Conservation (phyloP, 2,113 vertebrate species). For the Hippocampus barbouri region DNA sequence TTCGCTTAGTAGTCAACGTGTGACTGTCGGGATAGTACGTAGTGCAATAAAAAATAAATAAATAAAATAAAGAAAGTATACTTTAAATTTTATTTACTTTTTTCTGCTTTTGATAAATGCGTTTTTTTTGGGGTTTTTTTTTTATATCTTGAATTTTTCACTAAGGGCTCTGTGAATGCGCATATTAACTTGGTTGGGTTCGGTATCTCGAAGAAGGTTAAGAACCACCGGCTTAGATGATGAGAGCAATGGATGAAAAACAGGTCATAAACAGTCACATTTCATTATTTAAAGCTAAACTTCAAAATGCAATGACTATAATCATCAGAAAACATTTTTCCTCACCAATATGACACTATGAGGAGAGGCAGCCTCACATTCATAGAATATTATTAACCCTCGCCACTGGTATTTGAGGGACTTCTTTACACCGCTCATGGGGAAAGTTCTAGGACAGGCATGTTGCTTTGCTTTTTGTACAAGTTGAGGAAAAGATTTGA, state of each 20-base stretch:
- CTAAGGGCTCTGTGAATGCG: too few species aligned
- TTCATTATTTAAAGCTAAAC: constrained; percentile 28
- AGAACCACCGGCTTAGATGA: constrained; percentile 19
- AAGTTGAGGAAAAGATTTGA: constrained; percentile 24
- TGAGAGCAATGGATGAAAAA: constrained; percentile 43
- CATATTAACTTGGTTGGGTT: too few species aligned
- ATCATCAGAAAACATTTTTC: constrained; percentile 29
- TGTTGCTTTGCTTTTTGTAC: constrained; percentile 24
- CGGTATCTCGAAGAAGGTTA: too few species aligned
- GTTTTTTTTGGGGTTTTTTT: too few species aligned
- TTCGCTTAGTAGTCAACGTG: too few species aligned
- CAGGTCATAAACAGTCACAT: constrained; percentile 41
- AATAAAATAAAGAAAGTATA: too few species aligned
- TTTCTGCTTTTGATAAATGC: too few species aligned
- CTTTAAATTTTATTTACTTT: too few species aligned
- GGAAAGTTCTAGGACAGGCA: constrained; percentile 63
- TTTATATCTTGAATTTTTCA: too few species aligned
- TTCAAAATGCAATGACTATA: constrained; percentile 19
- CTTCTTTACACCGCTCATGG: constrained; percentile 43
- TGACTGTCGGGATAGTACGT: too few species aligned
- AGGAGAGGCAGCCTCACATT: constrained; percentile 54
- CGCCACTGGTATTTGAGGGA: constrained; percentile 25
- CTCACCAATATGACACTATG: constrained; percentile 34
- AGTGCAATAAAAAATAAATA: too few species aligned
- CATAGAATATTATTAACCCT: constrained; percentile 31